Evolutionary conservation across 2,113 vertebrate genomes (phyloP).

Genomic region (Barnardius zonarius): DNA sequence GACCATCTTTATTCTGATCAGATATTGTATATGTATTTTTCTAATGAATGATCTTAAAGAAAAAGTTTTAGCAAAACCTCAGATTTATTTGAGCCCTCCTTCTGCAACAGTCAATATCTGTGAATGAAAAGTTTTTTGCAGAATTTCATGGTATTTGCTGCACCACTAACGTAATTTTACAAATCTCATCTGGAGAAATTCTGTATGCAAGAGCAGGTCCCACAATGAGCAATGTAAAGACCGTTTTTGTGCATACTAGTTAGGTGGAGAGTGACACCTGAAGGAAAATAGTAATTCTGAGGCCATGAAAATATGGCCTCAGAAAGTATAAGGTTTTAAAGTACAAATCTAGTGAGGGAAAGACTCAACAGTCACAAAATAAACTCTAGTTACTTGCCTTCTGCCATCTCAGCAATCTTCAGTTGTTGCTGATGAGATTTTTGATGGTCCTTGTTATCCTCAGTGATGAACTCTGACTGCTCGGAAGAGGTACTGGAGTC

Average conservation of each 20-base stretch:
- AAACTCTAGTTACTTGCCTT: constrained; percentile 68
- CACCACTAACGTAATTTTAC: neutral
- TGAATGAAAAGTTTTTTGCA: neutral
- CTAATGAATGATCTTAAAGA: neutral
- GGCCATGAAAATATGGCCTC: neutral
- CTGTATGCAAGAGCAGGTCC: neutral
- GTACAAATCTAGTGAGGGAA: neutral
- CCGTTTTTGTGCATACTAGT: neutral
- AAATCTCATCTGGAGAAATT: neutral
- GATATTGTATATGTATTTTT: neutral
- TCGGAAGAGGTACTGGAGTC: constrained; percentile 77
- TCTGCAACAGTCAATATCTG: neutral
- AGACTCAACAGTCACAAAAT: neutral
- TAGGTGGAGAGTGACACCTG: neutral
- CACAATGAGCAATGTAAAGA: neutral
- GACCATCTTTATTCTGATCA: neutral
- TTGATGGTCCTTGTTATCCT: constrained; percentile 68
- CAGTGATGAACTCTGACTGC: constrained; percentile 81
- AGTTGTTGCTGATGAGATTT: constrained; percentile 66
- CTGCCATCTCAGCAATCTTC: constrained; percentile 83
- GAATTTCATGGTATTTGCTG: neutral
- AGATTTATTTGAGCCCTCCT: neutral
- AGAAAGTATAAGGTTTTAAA: neutral
- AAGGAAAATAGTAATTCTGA: neutral
- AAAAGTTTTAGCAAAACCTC: neutral